A percentile compares a stretch with the other conserved stretches of the same genome.
phyloP scores from a whole-genome alignment of 2,888 invertebrate species.

The Agonopterix arenella region DNA sequence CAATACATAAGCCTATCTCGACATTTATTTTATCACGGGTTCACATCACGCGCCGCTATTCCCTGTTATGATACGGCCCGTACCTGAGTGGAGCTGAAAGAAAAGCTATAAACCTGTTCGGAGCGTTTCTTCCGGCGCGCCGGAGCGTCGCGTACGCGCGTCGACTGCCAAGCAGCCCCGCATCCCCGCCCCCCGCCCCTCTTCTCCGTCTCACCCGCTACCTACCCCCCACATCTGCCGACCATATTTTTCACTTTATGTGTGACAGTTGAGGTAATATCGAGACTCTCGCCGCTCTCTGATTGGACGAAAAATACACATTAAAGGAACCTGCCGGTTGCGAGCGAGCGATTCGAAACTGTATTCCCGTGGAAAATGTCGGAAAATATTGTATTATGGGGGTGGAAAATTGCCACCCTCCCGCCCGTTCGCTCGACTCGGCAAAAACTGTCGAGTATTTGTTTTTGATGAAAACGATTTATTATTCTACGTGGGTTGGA shows the following conservation, averaged over 20 bases:
- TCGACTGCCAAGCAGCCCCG: conserved; percentile 56
- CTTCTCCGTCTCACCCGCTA: conserved; percentile 24
- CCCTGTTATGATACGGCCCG: conserved; percentile 77
- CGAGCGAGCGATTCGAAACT: conserved; percentile 76
- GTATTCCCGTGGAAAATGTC: conserved; percentile 78
- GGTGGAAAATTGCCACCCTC: conserved; percentile 76
- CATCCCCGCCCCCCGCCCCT: conserved; percentile 28
- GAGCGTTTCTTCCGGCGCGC: conserved; percentile 71
- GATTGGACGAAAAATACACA: conserved; percentile 79
- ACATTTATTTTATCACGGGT: conserved; percentile 77
- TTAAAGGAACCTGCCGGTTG: conserved; percentile 75
- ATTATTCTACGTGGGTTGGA: conserved; percentile 78
- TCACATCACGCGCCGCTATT: conserved; percentile 77
- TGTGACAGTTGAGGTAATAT: conserved; percentile 79
- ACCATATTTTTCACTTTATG: conserved; percentile 79
- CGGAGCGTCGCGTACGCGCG: conserved; percentile 72
- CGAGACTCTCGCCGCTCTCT: conserved; percentile 76
- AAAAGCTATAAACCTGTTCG: conserved; percentile 77
- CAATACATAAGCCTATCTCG: conserved; percentile 78
- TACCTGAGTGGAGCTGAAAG: conserved; percentile 76
- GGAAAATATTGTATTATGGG: conserved; percentile 77
- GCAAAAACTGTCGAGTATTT: conserved; percentile 78
- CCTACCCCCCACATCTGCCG: conserved; percentile 68
- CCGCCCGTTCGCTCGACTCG: conserved; percentile 73
- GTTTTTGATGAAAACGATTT: conserved; percentile 78